Evolutionary conservation across 2,888 invertebrate species (phyloP), one percentile per base, ranked within the genome.

Genomic region (Drosophila vallismaia): DNA sequence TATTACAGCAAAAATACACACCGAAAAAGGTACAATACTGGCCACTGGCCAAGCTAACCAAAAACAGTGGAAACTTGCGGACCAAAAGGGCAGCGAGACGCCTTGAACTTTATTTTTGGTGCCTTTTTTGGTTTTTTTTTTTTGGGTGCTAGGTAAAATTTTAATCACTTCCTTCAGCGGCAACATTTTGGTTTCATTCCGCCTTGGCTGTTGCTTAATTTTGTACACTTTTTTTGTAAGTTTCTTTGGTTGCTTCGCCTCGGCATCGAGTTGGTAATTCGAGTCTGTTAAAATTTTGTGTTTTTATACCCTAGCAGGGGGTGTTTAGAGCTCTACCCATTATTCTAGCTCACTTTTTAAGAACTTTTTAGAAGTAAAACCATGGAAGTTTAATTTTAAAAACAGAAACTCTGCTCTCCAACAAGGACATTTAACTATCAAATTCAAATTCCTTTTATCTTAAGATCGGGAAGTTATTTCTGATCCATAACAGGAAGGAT

Each of bases 111-210:
- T 42, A 42, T 44, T 44, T 24, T 19, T 33, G 33, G 28, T 9
- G 19, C 19, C 19, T 19, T 10, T 14, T 42, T 44, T 44, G 59
- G 46, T 49, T 46, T 38, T 46, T 49, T 48, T 49, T 46, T 38
- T 46, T 49, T 48, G 12, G 54, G 56, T 52, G 71, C 55, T 67
- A 83, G 83, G 76, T 76, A 77, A 67, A 75, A 79, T 77, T 82
- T 82, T 83, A 82, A 82, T 82, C 82, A 82, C 79, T 82, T 79
- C 78, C 81, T 82, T 75, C 71, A 53, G 75, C 68, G 60, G 75
- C 70, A 60, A 76, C 66, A 64, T 63, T 77, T 79, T 60, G 69
- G 50, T 54, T 53, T 71, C 52, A 56, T 44, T 57, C 44, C 56
- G 28, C 36, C 28, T 55, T n/a, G n/a, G 12, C 60, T 62, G 60